These are phyloP conservation scores for Anorthoa munda DNA, from an alignment of 2,888 invertebrate species.

Conservation along the genomic window DNA sequence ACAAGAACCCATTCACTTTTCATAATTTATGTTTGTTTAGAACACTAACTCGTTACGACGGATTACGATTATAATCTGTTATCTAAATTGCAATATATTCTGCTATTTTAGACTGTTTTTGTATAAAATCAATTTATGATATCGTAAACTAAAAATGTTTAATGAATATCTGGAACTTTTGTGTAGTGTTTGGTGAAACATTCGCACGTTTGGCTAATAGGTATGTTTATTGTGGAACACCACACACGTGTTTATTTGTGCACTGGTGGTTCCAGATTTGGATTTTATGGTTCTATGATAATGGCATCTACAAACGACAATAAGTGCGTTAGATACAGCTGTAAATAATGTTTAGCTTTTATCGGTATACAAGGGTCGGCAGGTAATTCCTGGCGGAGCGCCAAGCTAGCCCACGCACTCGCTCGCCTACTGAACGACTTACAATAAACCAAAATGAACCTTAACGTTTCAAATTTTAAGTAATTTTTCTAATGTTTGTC, in stretches of 20 bases:
- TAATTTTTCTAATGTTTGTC: slow-evolving; percentile 65
- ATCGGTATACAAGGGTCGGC: slow-evolving; percentile 87
- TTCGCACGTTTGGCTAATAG: slow-evolving; percentile 31
- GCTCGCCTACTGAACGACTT: slow-evolving; percentile 72
- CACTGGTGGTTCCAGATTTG: slow-evolving; percentile 53
- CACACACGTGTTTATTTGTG: slow-evolving; percentile 64
- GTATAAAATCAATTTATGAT: slow-evolving; percentile 43
- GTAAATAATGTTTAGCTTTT: slow-evolving; percentile 88
- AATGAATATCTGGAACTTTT: slow-evolving; percentile 32
- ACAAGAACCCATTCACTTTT: slow-evolving; percentile 40
- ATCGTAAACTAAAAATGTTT: slow-evolving; percentile 40
- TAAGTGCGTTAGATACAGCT: slow-evolving; percentile 81
- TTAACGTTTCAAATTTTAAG: slow-evolving; percentile 64
- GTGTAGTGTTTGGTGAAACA: slow-evolving; percentile 26
- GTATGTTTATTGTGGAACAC: slow-evolving; percentile 50
- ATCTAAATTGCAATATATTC: slow-evolving; percentile 49
- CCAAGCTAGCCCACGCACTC: slow-evolving; percentile 86
- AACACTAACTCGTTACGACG: slow-evolving; percentile 37
- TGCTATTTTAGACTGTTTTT: slow-evolving; percentile 43
- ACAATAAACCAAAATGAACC: slow-evolving; percentile 68
- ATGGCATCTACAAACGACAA: slow-evolving; percentile 76
- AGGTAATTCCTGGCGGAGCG: slow-evolving; percentile 86
- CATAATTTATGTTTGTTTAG: slow-evolving; percentile 58
- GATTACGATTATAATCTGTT: slow-evolving; percentile 56
- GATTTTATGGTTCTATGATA: slow-evolving; percentile 68